Conservation (phyloP, 2,888 invertebrate species). For the Macrophya annulata region DNA sequence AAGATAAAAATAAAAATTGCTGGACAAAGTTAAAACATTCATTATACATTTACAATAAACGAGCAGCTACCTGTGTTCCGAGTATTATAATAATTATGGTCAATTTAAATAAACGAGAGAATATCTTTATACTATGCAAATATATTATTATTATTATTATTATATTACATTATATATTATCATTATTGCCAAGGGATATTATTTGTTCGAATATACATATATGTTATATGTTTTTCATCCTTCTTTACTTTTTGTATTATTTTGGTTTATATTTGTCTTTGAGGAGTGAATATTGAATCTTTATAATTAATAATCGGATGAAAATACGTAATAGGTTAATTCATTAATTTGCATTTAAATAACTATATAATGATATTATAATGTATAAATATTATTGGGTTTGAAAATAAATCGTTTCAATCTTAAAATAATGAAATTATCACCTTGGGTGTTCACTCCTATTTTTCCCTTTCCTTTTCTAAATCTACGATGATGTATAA, state of each 20-base stretch:
- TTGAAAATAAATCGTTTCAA: slow-evolving; percentile 8
- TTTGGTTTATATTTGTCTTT: too few relatives aligned
- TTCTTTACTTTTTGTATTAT: not conserved
- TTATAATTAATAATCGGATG: not conserved
- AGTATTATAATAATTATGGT: not conserved
- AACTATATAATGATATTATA: not conserved
- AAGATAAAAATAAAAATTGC: not conserved
- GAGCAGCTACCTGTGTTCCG: not conserved
- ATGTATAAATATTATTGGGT: slow-evolving; percentile 1
- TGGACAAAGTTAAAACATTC: not conserved
- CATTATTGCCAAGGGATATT: not conserved
- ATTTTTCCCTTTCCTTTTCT: too few relatives aligned
- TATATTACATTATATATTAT: not conserved
- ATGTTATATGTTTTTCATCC: too few relatives aligned
- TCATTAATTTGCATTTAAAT: not conserved
- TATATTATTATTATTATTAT: not conserved
- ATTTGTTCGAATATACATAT: not conserved
- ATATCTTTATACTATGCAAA: not conserved
- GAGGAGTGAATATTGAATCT: not conserved
- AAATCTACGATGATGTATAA: too few relatives aligned
- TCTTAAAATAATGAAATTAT: not conserved
- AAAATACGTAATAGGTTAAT: not conserved
- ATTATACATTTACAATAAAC: not conserved
- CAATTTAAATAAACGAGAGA: not conserved
- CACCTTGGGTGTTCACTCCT: not conserved